Evolutionary conservation across 2,113 vertebrate species (phyloP).

Genomic region (Heptranchias perlo): DNA sequence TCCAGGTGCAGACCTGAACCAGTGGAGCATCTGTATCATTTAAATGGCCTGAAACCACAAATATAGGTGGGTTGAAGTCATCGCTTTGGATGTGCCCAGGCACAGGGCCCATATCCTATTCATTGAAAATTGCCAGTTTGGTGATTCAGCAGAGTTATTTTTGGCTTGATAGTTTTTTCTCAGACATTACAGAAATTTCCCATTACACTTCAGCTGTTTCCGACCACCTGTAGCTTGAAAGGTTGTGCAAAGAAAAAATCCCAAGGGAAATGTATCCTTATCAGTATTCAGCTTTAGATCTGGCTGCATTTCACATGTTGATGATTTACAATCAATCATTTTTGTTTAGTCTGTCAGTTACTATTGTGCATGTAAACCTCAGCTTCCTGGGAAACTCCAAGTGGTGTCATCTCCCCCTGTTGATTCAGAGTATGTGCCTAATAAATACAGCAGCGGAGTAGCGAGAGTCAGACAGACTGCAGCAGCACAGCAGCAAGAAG

Average conservation of each 20-base stretch:
- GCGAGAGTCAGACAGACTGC: not conserved
- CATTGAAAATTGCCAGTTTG: too few relatives aligned
- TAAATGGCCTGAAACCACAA: too few relatives aligned
- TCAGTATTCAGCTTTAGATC: not conserved
- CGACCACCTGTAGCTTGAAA: not conserved
- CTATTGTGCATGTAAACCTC: not conserved
- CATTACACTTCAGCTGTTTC: not conserved
- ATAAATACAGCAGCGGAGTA: not conserved
- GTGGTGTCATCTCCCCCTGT: not conserved
- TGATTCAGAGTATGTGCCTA: not conserved
- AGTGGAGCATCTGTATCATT: too few relatives aligned
- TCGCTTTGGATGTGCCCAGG: too few relatives aligned
- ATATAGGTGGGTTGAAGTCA: too few relatives aligned
- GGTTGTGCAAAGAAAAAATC: too few relatives aligned
- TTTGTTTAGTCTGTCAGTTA: not conserved
- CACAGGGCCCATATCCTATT: too few relatives aligned
- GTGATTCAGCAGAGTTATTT: too few relatives aligned
- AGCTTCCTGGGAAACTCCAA: not conserved
- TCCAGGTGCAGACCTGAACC: too few relatives aligned
- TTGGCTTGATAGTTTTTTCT: too few relatives aligned
- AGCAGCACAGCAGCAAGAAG: not conserved
- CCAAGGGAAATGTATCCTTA: too few relatives aligned
- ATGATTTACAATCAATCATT: not conserved
- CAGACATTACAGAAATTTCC: too few relatives aligned
- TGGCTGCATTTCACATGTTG: not conserved